Conservation (phyloP, 1,140 invertebrate species). For the Yoshiicerus persimilis region DNA sequence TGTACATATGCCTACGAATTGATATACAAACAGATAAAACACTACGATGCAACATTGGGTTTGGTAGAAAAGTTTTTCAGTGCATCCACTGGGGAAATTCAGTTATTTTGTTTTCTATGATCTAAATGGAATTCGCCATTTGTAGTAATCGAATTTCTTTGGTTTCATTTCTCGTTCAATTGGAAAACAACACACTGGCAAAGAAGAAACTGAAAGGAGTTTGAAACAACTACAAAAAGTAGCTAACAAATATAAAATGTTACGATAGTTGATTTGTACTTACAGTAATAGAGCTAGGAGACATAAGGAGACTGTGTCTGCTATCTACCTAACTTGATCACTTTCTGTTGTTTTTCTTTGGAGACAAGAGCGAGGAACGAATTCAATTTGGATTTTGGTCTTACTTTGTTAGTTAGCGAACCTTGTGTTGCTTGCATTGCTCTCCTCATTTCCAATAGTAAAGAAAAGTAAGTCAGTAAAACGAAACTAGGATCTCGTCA, state of each 20-base stretch:
- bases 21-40: neutral
- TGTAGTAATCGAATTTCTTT: neutral
- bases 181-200: neutral
- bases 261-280: too few relatives aligned
- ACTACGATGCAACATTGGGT: neutral
- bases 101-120: neutral
- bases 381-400: neutral
- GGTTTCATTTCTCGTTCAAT: neutral
- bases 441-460: neutral
- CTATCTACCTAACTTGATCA: too few relatives aligned
- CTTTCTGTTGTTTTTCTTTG: neutral
- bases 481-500: neutral
- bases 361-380: neutral
- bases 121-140: neutral
- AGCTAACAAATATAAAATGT: neutral
- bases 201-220: neutral
- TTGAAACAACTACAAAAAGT: neutral
- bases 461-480: neutral
- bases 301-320: too few relatives aligned
- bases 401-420: neutral
- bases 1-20: too few relatives aligned
- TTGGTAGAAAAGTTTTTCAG: neutral
- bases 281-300: too few relatives aligned
- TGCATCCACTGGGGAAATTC: neutral
- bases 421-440: neutral